These are phyloP conservation scores for Zhuqinia jingwanae DNA, from an alignment of 2,888 invertebrate species.

Conservation along the genomic window DNA sequence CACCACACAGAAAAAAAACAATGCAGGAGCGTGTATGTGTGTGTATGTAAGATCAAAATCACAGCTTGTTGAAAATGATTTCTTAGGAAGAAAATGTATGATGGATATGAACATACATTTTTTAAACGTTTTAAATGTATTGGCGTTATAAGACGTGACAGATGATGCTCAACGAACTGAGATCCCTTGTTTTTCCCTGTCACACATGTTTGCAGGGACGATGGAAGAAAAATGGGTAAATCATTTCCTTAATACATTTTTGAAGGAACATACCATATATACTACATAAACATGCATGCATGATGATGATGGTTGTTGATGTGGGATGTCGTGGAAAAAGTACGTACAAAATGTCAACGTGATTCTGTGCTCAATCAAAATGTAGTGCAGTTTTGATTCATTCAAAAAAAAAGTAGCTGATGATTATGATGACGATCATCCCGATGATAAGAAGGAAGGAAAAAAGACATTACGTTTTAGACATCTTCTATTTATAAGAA, in stretches of 20 bases:
- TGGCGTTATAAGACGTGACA: slow-evolving; percentile 64
- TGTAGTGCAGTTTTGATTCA: slow-evolving; percentile 53
- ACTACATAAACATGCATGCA: no score
- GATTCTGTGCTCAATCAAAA: slow-evolving; percentile 42
- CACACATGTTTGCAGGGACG: slow-evolving; percentile 7
- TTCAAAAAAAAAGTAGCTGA: no score
- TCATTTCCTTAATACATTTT: slow-evolving; percentile 60
- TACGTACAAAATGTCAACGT: neutral
- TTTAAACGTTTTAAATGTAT: slow-evolving; percentile 29
- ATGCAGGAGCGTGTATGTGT: no score
- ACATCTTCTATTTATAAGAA: slow-evolving; percentile 45
- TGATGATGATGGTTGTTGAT: neutral
- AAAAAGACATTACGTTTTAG: slow-evolving; percentile 66
- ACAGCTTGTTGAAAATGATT: neutral
- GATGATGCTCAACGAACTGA: slow-evolving; percentile 61
- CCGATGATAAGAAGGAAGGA: neutral
- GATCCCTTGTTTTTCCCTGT: slow-evolving; percentile 19
- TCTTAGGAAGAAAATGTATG: neutral
- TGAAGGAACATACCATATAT: slow-evolving; percentile 3
- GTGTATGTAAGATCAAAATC: neutral
- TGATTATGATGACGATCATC: slow-evolving; percentile 3
- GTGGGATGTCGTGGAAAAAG: neutral
- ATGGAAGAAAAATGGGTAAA: slow-evolving; percentile 64
- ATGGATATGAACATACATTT: slow-evolving; percentile 5
- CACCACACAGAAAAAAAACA: neutral